Evolutionary conservation across 2,113 vertebrate species (phyloP), one percentile per base, ranked within the genome.

Genomic region (Numida meleagris): DNA sequence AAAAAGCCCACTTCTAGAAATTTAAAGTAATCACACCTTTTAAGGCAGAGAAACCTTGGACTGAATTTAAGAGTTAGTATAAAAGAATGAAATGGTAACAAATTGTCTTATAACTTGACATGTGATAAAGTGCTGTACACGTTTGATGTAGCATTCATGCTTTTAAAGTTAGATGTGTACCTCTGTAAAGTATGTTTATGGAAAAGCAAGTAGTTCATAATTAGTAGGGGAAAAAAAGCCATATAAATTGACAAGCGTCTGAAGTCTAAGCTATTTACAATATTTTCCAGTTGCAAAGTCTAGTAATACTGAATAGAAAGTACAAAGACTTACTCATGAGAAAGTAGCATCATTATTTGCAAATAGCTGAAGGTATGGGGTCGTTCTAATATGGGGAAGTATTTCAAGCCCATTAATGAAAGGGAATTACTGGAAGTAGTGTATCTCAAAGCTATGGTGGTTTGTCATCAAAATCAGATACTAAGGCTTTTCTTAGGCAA

Each of bases 1-100:
- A 88, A 88, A 82, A 89, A 88, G 23, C 83, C 74, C 80, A 91
- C 63, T 96, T 95, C 87, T 87, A 94, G 95, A 96, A 97, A 97
- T 90, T 66, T 91, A 96, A 96, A 93, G 90, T 88, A 95, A 80
- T 93, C 46, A 43, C 72, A 90, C 78, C 86, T 97, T 96, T 96
- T 92, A 94, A 96, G 75, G 86, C 78, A 88, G 86, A 86, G 78
- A 94, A 96, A 72, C n/a, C 91, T 89, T 73, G 81, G 81, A 72
- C 9, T 63, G 91, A 92, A 94, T 93, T 93, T 94, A 88, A 91
- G 87, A 91, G 46, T 42, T 72, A 58, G 14, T 61, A 65, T 42
- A 82, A 87, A 96, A 92, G 82, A 91, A 62, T 84, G 10, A 93
- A 93, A 62, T 61, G 25, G 61, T 82, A 88, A 83, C 74, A 95